Conservation (phyloP, 2,797 vertebrate species). For the Loriculus beryllinus region DNA sequence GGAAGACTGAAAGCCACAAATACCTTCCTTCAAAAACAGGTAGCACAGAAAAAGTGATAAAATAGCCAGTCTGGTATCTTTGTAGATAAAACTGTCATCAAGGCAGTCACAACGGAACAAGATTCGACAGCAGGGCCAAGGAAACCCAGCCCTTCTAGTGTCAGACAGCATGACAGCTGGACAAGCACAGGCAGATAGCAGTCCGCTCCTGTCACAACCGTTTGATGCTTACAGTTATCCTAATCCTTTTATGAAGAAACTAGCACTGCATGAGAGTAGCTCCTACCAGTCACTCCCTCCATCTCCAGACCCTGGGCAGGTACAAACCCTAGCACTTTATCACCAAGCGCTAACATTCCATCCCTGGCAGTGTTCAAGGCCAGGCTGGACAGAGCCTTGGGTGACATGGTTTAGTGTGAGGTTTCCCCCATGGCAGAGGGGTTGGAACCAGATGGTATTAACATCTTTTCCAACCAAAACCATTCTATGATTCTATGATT, state of each 20-base stretch:
- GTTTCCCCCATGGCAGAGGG: neutral
- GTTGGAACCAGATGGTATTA: neutral
- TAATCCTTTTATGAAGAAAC: neutral
- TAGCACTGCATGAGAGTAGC: neutral
- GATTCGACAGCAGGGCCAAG: neutral
- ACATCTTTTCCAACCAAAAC: neutral
- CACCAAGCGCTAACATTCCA: neutral
- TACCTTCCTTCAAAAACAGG: neutral
- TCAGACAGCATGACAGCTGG: neutral
- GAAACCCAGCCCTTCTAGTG: neutral
- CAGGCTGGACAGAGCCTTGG: neutral
- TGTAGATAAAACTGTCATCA: neutral
- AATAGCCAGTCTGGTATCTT: neutral
- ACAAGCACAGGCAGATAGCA: neutral
- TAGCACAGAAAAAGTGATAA: neutral
- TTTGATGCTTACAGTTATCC: neutral
- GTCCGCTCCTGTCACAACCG: neutral
- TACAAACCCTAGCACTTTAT: neutral
- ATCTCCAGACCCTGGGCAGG: fast-evolving
- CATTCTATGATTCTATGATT: neutral
- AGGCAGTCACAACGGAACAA: fast-evolving
- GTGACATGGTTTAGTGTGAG: neutral
- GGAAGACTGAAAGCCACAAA: neutral
- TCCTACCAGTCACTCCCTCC: neutral
- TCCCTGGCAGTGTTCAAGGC: neutral